Conservation (phyloP, 1,140 invertebrate species). For the Yoshiicerus persimilis region DNA sequence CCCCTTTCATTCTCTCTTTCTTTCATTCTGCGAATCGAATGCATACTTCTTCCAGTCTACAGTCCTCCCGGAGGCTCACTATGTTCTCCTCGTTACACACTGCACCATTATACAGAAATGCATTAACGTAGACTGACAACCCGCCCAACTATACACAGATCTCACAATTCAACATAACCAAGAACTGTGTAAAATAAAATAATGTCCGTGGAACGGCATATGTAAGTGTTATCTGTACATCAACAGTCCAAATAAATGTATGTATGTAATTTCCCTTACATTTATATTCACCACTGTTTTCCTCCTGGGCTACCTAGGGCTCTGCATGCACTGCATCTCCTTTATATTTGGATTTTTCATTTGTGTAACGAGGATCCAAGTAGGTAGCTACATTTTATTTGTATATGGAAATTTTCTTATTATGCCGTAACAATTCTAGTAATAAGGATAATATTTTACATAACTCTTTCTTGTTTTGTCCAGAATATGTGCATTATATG, state of each 20-base stretch:
- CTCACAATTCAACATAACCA: too few relatives aligned
- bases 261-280: not conserved
- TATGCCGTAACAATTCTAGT: too few relatives aligned
- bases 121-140: not conserved
- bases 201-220: not conserved
- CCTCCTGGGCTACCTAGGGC: too few relatives aligned
- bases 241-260: not conserved
- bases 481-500: too few relatives aligned
- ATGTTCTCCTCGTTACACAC: not conserved
- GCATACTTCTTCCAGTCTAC: not conserved
- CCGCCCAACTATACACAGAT: not conserved
- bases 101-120: not conserved
- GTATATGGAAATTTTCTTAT: too few relatives aligned
- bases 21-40: not conserved
- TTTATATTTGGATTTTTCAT: not conserved
- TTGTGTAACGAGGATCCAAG: too few relatives aligned
- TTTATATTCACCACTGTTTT: not conserved
- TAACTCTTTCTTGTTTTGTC: too few relatives aligned
- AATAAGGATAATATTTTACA: too few relatives aligned
- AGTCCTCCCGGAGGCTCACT: not conserved
- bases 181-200: not conserved
- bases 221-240: not conserved
- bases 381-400: too few relatives aligned
- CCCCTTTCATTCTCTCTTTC: constrained; percentile 6
- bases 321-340: too few relatives aligned